Evolutionary conservation across 2,113 vertebrate species (phyloP).

Genomic region (Terrapene triunguis): DNA sequence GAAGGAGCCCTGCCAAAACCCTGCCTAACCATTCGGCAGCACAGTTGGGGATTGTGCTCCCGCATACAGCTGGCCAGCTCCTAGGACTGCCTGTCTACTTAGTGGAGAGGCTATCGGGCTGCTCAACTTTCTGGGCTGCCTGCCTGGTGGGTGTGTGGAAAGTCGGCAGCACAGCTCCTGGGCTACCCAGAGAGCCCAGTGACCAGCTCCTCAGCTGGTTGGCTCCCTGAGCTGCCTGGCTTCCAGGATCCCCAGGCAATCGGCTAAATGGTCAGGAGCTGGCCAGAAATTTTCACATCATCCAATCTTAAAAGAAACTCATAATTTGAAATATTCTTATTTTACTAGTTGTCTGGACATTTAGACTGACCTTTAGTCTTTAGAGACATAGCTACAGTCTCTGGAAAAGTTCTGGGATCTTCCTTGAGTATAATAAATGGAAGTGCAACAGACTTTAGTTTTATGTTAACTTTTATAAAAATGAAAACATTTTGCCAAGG

Average conservation of each 20-base stretch:
- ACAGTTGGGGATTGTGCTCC: not conserved
- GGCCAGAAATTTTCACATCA: not conserved
- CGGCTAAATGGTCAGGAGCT: not conserved
- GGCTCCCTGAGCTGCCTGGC: not conserved
- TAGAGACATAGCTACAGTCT: not conserved
- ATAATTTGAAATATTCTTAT: not conserved
- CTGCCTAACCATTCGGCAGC: not conserved
- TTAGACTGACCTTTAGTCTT: not conserved
- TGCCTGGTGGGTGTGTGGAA: accelerated
- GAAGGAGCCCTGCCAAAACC: not conserved
- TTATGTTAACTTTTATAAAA: not conserved
- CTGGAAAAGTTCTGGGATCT: not conserved
- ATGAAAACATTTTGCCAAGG: not conserved
- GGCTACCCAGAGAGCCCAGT: not conserved
- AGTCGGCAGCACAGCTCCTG: accelerated
- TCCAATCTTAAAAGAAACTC: not conserved
- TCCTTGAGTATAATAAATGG: not conserved
- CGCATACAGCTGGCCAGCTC: not conserved
- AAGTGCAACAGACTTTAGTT: not conserved
- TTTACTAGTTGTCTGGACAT: not conserved
- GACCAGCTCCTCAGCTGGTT: not conserved
- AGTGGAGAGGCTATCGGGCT: not conserved
- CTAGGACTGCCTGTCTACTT: not conserved
- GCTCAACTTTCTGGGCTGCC: not conserved
- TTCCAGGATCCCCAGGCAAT: not conserved